These are phyloP conservation scores for Drosophila silvestris DNA, from an alignment of 2,888 invertebrate genomes.

Conservation along the genomic window DNA sequence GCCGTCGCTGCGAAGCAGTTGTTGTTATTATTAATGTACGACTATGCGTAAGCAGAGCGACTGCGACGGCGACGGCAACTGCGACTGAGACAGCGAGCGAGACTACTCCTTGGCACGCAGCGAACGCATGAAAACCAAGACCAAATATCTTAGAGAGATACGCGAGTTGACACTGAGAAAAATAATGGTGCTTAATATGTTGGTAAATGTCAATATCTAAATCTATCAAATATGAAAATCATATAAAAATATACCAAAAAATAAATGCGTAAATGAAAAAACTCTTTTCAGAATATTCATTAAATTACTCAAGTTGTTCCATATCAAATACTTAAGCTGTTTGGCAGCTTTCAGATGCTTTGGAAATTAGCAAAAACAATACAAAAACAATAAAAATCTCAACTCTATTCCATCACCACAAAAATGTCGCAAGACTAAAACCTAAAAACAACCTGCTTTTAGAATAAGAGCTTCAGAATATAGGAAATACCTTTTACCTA, in stretches of 20 bases:
- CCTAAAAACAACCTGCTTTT: not conserved
- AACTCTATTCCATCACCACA: not conserved
- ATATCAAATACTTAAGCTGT: not conserved
- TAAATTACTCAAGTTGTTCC: not conserved
- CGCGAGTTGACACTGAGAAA: constrained; percentile 50
- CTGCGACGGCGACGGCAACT: constrained; percentile 16
- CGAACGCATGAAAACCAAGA: constrained; percentile 58
- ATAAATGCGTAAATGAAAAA: not conserved
- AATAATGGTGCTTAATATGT: not conserved
- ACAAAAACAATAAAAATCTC: not conserved
- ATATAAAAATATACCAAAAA: not conserved
- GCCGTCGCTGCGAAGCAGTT: constrained; percentile 27
- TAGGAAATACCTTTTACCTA: too few relatives aligned
- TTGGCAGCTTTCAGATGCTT: not conserved
- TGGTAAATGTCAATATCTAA: not conserved
- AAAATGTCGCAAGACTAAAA: not conserved
- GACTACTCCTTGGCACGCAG: constrained; percentile 49
- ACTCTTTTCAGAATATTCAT: not conserved
- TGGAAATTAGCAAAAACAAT: not conserved
- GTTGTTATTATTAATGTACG: constrained; percentile 63
- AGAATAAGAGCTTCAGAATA: not conserved
- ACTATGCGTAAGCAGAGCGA: constrained; percentile 37
- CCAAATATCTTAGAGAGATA: constrained; percentile 64
- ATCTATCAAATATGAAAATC: not conserved
- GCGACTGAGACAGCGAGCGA: constrained; percentile 26